A percentile compares a stretch with the other conserved stretches of the same genome.
These are phyloP conservation scores for Elysia chlorotica DNA, from an alignment of 1,140 invertebrate species.

Conservation along the genomic window DNA sequence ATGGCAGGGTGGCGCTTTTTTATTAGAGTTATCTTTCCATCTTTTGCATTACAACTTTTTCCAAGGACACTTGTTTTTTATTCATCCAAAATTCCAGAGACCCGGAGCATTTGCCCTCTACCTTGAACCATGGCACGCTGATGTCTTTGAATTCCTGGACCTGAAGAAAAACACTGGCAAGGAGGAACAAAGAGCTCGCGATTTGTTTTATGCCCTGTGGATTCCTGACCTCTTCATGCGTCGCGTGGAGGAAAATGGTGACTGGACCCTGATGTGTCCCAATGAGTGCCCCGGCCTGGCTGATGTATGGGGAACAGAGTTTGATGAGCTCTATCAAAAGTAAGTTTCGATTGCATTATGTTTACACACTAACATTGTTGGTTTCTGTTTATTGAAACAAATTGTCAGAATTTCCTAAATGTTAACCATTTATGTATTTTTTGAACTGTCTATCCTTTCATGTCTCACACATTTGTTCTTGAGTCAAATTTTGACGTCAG, in stretches of 20 bases:
- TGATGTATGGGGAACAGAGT: slow-evolving; percentile 94
- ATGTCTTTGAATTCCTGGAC: slow-evolving; percentile 95
- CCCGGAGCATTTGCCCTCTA: slow-evolving; percentile 99
- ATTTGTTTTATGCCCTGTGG: slow-evolving; percentile 98
- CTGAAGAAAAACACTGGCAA: slow-evolving; percentile 83
- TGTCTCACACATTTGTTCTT: background rate
- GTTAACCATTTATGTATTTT: background rate
- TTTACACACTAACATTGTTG: too few relatives aligned
- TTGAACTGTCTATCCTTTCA: background rate
- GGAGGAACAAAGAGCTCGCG: slow-evolving; percentile 72
- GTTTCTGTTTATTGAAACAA: too few relatives aligned
- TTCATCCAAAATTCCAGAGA: slow-evolving; percentile 64
- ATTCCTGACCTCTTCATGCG: slow-evolving; percentile 99
- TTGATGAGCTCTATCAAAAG: slow-evolving; percentile 86
- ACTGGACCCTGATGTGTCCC: slow-evolving; percentile 98
- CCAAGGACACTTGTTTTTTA: too few relatives aligned
- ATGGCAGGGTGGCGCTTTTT: too few relatives aligned
- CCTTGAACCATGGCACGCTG: slow-evolving; percentile 98
- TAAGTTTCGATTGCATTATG: too few relatives aligned
- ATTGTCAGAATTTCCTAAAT: background rate
- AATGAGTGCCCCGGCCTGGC: slow-evolving; percentile 87
- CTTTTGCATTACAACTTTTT: too few relatives aligned
- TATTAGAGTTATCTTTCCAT: too few relatives aligned
- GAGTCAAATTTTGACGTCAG: background rate
- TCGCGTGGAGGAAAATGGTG: slow-evolving; percentile 83